Evolutionary conservation across 2,797 vertebrate genomes (phyloP).

Genomic region (Periophthalmus magnuspinnatus): DNA sequence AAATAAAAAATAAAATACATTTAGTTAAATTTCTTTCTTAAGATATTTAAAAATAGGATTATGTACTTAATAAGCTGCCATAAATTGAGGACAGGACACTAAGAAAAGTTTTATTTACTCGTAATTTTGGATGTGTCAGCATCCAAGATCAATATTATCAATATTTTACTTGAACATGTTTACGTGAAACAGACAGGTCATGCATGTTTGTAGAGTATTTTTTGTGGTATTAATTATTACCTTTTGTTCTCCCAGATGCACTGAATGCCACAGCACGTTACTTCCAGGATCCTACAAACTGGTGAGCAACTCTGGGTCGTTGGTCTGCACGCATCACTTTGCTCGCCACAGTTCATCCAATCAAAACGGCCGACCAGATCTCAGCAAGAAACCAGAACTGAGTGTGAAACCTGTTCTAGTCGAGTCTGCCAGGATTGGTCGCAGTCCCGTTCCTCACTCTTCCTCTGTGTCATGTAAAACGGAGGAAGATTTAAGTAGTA

Average conservation of each 20-base stretch:
- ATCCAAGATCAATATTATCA: too few relatives aligned
- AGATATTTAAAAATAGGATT: too few relatives aligned
- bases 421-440: slow-evolving; percentile 42
- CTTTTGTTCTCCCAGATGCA: slow-evolving; percentile 80
- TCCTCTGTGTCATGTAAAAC: slow-evolving; percentile 22
- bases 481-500: slow-evolving; percentile 7
- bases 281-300: slow-evolving; percentile 90
- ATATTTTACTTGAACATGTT: too few relatives aligned
- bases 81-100: too few relatives aligned
- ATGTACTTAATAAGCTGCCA: too few relatives aligned
- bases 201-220: too few relatives aligned
- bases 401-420: slow-evolving; percentile 54
- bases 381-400: slow-evolving; percentile 71
- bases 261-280: slow-evolving; percentile 89
- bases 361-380: slow-evolving; percentile 76
- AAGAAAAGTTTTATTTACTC: too few relatives aligned
- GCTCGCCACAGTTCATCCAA: slow-evolving; percentile 63
- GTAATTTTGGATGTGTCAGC: too few relatives aligned
- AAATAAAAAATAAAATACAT: too few relatives aligned
- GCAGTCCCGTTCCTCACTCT: slow-evolving; percentile 37
- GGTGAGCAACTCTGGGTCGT: slow-evolving; percentile 78
- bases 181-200: too few relatives aligned
- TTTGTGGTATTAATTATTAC: not conserved
- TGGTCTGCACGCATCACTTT: slow-evolving; percentile 87
- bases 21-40: too few relatives aligned